phyloP scores from a whole-genome alignment of 2,888 invertebrate genomes.

The Anaspis maculata region DNA sequence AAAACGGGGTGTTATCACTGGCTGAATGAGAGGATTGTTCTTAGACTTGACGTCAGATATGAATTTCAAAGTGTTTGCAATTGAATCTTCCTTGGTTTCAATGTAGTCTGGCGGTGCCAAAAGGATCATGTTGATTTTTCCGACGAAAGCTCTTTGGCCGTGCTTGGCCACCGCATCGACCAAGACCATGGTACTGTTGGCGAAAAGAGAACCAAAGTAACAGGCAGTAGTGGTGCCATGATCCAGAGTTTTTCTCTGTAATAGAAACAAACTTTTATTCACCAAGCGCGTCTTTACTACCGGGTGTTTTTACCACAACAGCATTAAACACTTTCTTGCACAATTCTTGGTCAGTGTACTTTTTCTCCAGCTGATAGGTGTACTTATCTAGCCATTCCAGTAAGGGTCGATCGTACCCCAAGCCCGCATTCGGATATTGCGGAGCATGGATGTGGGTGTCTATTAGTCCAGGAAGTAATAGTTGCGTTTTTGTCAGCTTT shows the following conservation, averaged over 20 bases:
- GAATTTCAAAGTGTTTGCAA: constrained; percentile 55
- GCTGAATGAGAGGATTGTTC: constrained; percentile 61
- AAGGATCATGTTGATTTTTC: constrained; percentile 76
- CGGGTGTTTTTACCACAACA: constrained; percentile 71
- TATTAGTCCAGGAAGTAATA: constrained; percentile 80
- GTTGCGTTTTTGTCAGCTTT: constrained; percentile 45
- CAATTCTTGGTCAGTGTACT: constrained; percentile 59
- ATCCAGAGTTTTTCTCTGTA: constrained; percentile 61
- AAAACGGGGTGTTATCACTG: constrained; percentile 79
- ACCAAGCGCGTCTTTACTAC: too few species aligned
- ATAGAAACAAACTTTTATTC: constrained; percentile 11
- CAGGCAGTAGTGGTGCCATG: constrained; percentile 85
- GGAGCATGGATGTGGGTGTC: constrained; percentile 89
- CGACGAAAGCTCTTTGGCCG: constrained; percentile 77
- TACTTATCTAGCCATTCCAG: constrained; percentile 79
- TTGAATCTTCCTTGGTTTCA: constrained; percentile 57
- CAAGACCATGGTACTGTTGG: constrained; percentile 60
- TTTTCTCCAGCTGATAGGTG: constrained; percentile 76
- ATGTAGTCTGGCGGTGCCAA: constrained; percentile 45
- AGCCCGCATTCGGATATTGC: constrained; percentile 78
- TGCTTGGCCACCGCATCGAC: constrained; percentile 56
- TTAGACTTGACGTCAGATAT: constrained; percentile 49
- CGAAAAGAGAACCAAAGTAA: constrained; percentile 76
- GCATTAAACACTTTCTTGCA: constrained; percentile 62
- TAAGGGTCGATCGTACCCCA: constrained; percentile 71